Conservation (phyloP, 2,888 invertebrate genomes). For the Lypha dubia region DNA sequence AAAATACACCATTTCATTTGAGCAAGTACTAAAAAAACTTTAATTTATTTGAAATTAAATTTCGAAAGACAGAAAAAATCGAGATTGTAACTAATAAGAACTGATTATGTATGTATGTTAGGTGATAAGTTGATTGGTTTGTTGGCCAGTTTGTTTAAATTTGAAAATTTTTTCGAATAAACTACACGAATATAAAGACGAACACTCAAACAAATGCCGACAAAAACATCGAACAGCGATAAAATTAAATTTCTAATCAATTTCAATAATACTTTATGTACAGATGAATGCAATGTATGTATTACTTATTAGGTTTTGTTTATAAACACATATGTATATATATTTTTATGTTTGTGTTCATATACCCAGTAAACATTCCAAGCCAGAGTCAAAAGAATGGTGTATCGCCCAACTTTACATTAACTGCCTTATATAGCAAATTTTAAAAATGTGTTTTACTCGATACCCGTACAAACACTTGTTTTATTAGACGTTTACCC, state of each 20-base stretch:
- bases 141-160: constrained; percentile 44
- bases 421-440: no score
- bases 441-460: no score
- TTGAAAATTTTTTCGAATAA: constrained; percentile 20
- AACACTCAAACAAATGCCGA: constrained; percentile 48
- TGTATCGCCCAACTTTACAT: no score
- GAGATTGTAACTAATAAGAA: constrained; percentile 33
- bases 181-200: constrained; percentile 12
- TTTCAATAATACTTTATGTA: constrained; percentile 51
- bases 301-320: background rate
- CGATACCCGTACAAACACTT: no score
- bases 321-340: no score
- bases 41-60: constrained; percentile 31
- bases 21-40: no score
- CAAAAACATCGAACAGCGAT: constrained; percentile 23
- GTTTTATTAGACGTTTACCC: no score
- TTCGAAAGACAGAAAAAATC: constrained; percentile 4
- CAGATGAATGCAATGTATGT: constrained; percentile 1
- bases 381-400: background rate
- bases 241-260: constrained; percentile 63
- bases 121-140: constrained; percentile 18
- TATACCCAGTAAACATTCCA: background rate
- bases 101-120: constrained; percentile 55
- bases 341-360: background rate
- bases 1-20: no score